These are phyloP conservation scores for Vimba vimba DNA, from an alignment of 2,113 vertebrate genomes.

Conservation along the genomic window DNA sequence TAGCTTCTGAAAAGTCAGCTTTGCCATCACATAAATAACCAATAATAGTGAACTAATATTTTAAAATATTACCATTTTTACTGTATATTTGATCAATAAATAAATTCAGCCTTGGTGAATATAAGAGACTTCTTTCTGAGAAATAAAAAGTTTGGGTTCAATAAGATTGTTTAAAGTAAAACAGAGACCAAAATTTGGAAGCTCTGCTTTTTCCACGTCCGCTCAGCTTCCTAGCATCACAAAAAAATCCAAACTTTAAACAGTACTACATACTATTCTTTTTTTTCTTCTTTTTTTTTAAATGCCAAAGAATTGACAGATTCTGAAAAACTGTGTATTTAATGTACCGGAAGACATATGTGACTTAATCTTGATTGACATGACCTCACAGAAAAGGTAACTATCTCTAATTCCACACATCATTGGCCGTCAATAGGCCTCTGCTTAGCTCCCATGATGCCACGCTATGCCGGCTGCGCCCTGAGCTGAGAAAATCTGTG, in stretches of 20 bases:
- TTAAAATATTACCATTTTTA: neutral
- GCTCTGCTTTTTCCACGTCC: too few relatives aligned
- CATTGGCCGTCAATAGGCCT: neutral
- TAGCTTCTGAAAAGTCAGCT: neutral
- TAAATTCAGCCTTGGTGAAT: too few relatives aligned
- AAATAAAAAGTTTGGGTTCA: neutral
- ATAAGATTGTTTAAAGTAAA: too few relatives aligned
- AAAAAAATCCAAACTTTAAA: neutral
- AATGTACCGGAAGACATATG: neutral
- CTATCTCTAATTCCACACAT: slow-evolving; percentile 22
- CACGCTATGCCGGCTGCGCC: slow-evolving; percentile 43
- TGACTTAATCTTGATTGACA: neutral
- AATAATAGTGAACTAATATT: neutral
- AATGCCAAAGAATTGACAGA: neutral
- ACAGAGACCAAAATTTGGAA: too few relatives aligned
- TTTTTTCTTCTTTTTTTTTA: neutral
- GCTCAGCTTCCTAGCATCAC: too few relatives aligned
- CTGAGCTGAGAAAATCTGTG: slow-evolving; percentile 55
- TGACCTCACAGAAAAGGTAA: neutral
- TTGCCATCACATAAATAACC: neutral
- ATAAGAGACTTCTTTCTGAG: neutral
- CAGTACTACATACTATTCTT: neutral
- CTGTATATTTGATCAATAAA: too few relatives aligned
- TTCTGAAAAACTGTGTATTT: neutral
- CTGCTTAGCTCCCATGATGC: slow-evolving; percentile 43